Evolutionary conservation across 2,113 vertebrate species (phyloP), one percentile per base, ranked within the genome.

Genomic region (Grantiella picta): DNA sequence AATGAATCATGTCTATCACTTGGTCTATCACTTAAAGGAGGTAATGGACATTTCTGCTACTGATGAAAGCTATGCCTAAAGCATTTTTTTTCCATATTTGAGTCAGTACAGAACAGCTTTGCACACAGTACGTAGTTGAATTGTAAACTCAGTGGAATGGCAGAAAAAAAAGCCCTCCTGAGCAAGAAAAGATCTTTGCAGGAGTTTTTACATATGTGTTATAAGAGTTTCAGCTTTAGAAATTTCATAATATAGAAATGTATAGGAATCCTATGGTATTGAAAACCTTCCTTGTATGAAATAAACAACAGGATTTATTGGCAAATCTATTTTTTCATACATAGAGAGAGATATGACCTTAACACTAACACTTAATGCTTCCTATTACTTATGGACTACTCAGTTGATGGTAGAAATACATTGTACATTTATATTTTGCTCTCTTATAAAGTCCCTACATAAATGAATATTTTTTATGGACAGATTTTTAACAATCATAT

Each of bases 391-490:
- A 69, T 68, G 54, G 82, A 82, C 92, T 82, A 71, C 80, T 94
- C 66, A 60, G 79, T 86, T 94, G 85, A 75, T 85, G 70, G 73
- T 87, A 95, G 75, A 92, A 97, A 97, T 93, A 95, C 92, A 96
- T 90, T 91, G 76, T 84, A 90, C 93, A 57, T 59, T 92, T 96
- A 60, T 80, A 35, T 49, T 96, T 92, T 65, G 57, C 86, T 96
- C 91, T 94, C 53, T 89, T 93, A 94, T 81, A 61, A 80, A 89
- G 82, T 86, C 68, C 47, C 16, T 94, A 88, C 97, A n/a, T 84
- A 95, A 95, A 90, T 92, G 69, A 76, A 93, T 94, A 78, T 97
- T 35, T 96, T 95, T 97, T 96, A 94, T 86, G 94, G 82, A 95
- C 71, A 93, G 92, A 93, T 91, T 95, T 96, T 79, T 95, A 95